Conservation (phyloP, 1,140 invertebrate genomes). For the Kradibia gibbosae region DNA sequence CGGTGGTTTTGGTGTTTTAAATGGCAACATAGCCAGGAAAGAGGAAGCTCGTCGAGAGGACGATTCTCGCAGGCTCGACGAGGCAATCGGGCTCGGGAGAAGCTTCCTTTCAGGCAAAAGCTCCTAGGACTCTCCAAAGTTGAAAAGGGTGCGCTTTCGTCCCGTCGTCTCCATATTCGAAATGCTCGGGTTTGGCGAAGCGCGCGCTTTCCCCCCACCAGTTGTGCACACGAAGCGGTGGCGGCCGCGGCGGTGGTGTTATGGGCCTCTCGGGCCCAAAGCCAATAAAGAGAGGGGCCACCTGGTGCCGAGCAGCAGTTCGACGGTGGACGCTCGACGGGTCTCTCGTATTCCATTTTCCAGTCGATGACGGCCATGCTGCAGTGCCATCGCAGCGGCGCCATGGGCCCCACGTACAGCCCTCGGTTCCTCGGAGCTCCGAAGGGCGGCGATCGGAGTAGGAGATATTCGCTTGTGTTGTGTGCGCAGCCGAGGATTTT, state of each 20-base stretch:
- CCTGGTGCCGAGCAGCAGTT: conserved; percentile 66
- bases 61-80: too few species aligned
- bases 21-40: too few species aligned
- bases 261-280: conserved; percentile 59
- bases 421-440: too few species aligned
- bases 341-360: background rate
- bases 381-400: background rate
- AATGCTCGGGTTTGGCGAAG: too few species aligned
- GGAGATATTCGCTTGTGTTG: background rate
- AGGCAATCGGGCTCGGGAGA: too few species aligned
- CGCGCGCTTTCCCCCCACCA: background rate
- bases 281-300: conserved; percentile 70
- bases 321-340: conserved; percentile 57
- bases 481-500: conserved; percentile 20
- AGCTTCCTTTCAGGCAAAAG: too few species aligned
- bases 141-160: too few species aligned
- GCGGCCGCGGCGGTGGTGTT: background rate
- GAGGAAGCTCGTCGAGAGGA: too few species aligned
- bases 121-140: too few species aligned
- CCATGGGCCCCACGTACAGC: background rate
- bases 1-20: too few species aligned
- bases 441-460: background rate
- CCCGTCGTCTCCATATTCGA: too few species aligned
- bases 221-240: background rate
- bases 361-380: background rate